Evolutionary conservation across 2,113 vertebrate species (phyloP).

Genomic region (Meles meles): DNA sequence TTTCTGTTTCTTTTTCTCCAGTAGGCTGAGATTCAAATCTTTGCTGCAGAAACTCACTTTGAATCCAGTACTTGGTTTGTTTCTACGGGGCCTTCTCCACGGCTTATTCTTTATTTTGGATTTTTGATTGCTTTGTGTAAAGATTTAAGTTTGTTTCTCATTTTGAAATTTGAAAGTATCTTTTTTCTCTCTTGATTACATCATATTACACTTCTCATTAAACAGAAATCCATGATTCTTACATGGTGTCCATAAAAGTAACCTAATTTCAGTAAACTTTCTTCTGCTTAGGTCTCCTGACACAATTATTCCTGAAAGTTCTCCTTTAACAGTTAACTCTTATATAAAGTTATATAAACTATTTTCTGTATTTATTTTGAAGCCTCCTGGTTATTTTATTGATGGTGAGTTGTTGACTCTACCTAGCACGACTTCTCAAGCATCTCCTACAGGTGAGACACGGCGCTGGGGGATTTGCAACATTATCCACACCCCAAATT

Average conservation of each 20-base stretch:
- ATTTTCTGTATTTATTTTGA: neutral
- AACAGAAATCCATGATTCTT: neutral
- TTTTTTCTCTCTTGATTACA: neutral
- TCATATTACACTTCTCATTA: neutral
- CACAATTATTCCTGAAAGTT: neutral
- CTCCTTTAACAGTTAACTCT: neutral
- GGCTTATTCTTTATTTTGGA: neutral
- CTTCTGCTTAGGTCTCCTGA: neutral
- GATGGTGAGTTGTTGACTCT: neutral
- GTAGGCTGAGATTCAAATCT: neutral
- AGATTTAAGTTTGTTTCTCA: neutral
- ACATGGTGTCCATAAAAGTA: neutral
- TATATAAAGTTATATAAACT: neutral
- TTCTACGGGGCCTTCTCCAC: neutral
- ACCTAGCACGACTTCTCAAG: neutral
- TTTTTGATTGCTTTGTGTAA: neutral
- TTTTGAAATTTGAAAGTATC: neutral
- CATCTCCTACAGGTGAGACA: accelerated
- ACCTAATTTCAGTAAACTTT: neutral
- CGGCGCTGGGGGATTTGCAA: accelerated
- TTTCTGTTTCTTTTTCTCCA: neutral
- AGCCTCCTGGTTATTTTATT: neutral
- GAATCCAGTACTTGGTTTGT: neutral
- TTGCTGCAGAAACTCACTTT: neutral
- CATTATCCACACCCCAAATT: neutral